Percentiles rank a stretch among this genome's conserved stretches.
Evolutionary conservation across 2,888 invertebrate genomes (phyloP).

Genomic region (Cephus runcator): DNA sequence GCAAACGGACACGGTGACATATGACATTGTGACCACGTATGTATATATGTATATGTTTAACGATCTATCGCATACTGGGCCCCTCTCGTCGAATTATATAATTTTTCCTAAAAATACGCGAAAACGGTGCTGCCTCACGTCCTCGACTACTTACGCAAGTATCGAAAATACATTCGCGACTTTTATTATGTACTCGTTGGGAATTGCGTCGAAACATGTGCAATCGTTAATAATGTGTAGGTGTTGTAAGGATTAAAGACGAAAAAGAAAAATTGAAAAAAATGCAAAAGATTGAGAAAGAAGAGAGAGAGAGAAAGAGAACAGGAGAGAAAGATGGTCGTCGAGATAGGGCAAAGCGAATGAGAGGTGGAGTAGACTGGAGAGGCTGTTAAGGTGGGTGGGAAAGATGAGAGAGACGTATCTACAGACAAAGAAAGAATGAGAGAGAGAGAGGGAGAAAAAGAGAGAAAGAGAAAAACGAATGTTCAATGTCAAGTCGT

Average conservation of each 20-base stretch:
- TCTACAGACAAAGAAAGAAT: not conserved
- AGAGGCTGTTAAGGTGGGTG: not conserved
- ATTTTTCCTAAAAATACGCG: not conserved
- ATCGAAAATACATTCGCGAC: not conserved
- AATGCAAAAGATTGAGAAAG: not conserved
- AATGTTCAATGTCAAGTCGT: slow-evolving; percentile 33
- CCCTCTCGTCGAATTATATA: not conserved
- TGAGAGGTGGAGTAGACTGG: not conserved
- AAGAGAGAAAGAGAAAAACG: slow-evolving; percentile 14
- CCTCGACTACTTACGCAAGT: not conserved
- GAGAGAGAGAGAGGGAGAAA: slow-evolving; percentile 11
- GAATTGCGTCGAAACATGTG: not conserved
- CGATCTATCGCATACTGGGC: not conserved
- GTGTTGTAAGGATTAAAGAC: not conserved
- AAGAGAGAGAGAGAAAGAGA: not conserved
- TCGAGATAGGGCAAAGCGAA: not conserved
- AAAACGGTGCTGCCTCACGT: not conserved
- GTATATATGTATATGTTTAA: not conserved
- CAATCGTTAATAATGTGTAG: not conserved
- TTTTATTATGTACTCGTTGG: not conserved
- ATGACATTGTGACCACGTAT: not conserved
- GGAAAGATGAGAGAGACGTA: slow-evolving; percentile 5
- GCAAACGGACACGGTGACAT: not conserved
- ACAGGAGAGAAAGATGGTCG: not conserved
- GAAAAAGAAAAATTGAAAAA: not conserved